Conservation (phyloP, 2,797 vertebrate genomes). For the Sorex maritimensis region DNA sequence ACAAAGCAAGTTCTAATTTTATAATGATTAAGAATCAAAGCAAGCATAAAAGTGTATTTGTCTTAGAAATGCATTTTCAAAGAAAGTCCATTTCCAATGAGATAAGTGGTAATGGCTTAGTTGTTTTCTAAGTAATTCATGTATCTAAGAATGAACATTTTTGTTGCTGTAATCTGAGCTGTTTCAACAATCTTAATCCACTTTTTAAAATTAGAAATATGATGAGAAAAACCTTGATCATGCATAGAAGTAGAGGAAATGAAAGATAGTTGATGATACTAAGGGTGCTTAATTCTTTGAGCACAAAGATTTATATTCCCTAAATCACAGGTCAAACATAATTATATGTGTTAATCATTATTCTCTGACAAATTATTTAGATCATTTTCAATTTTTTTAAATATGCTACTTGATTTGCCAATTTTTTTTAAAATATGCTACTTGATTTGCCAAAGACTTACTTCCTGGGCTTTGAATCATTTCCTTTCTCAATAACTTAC, state of each 20-base stretch:
- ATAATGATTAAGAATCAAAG: constrained; percentile 47
- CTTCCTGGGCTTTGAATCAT: constrained; percentile 24
- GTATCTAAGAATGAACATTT: not conserved
- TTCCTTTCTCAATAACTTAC: not conserved
- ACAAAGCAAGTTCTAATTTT: constrained; percentile 25
- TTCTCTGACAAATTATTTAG: constrained; percentile 22
- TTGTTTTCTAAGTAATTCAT: constrained; percentile 31
- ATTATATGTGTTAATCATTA: constrained; percentile 33
- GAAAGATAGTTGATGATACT: not conserved
- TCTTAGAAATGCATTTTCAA: constrained; percentile 44
- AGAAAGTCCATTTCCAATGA: not conserved
- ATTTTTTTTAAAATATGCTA: constrained; percentile 9
- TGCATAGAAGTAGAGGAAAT: constrained; percentile 34
- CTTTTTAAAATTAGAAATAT: constrained; percentile 43
- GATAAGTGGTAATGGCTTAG: not conserved
- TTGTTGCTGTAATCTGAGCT: constrained; percentile 34
- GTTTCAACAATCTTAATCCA: constrained; percentile 19
- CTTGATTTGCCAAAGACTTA: constrained; percentile 53
- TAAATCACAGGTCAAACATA: constrained; percentile 15
- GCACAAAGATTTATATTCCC: not conserved
- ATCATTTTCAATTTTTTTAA: constrained; percentile 25
- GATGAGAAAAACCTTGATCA: constrained; percentile 46
- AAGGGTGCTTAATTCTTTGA: constrained; percentile 18
- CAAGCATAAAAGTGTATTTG: constrained; percentile 32
- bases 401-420: constrained; percentile 53